A percentile compares a stretch with the other conserved stretches of the same genome.
Conservation (phyloP, 2,113 vertebrate species). For the Apodemus speciosus region DNA sequence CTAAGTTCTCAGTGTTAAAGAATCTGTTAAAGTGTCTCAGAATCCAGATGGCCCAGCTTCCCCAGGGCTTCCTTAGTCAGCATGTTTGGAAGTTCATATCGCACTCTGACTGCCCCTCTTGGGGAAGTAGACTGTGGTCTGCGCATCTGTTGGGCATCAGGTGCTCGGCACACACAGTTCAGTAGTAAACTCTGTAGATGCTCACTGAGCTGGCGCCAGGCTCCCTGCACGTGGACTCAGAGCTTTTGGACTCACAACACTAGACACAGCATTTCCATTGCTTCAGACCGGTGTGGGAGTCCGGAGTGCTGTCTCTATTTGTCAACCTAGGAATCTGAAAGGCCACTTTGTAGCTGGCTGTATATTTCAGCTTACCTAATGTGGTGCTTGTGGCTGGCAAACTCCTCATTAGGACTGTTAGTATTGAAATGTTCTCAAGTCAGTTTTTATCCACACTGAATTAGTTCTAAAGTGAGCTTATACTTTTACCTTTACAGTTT, state of each 20-base stretch:
- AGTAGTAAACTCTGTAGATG: background rate
- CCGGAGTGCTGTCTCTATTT: background rate
- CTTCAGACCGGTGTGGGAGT: background rate
- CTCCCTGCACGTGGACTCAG: background rate
- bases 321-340: background rate
- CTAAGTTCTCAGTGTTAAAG: conserved; percentile 7
- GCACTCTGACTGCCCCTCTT: background rate
- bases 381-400: background rate
- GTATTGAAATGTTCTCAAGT: conserved; percentile 8
- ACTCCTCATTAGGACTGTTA: background rate
- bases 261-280: background rate
- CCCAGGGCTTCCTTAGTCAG: background rate
- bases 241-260: background rate
- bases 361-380: background rate
- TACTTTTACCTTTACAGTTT: conserved; percentile 33
- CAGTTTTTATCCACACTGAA: background rate
- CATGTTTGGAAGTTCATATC: background rate
- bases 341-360: background rate
- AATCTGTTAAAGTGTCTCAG: background rate
- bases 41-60: background rate
- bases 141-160: background rate
- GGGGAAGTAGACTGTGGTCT: background rate
- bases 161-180: background rate
- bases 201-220: background rate
- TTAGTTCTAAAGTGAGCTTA: conserved; percentile 5